Base-by-base conservation (phyloP, 2,113 vertebrate species). In the Lipotes vexillifer region DNA sequence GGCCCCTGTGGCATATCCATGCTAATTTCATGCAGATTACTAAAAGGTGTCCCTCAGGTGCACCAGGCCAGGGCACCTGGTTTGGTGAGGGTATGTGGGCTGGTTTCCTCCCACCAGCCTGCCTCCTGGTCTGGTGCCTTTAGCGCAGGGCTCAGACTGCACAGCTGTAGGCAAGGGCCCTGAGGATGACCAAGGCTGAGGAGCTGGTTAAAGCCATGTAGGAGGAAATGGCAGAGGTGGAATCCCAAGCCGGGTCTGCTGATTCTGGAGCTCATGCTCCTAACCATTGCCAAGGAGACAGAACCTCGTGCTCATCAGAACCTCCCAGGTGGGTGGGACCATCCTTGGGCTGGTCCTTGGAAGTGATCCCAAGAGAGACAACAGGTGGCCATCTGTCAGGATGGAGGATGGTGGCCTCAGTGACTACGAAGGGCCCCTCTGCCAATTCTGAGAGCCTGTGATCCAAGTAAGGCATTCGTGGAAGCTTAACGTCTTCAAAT, bases 331-430 rank as follows among this genome's bases (percentile, higher is more conserved):
- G 29, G 52, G 15, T 4, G 4, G 15, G 7, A 6, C 59, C 4
- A 0, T 55, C 12, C 38, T 29, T 5, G 52, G 66, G 36, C 29
- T 49, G 49, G 81, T 20, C 13, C 44, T 71, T 13, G 23, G 52
- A 36, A 36, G 21, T 52, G 68, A 92, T n/a, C 49, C 49, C 0
- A 0, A 0, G 4, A 38, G 82, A 44, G 44, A 44, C 44, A 44
- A 77, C n/a, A 2, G 44, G 52, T 55, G n/a, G 23, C 63, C 3
- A 3, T 72, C 55, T 23, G n/a, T 57, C 69, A 84, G n/a, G 17
- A 61, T 77, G 61, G 55, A 66, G 52, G 55, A 49, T 2, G 33
- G 21, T 52, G 49, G 29, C 46, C 69, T 65, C 21, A 12, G 11
- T 55, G 75, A 49, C 44, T 27, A 23, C 0, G 2, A 87, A 46